Conservation (phyloP, 1,140 invertebrate species). For the Aphidius ervi region DNA sequence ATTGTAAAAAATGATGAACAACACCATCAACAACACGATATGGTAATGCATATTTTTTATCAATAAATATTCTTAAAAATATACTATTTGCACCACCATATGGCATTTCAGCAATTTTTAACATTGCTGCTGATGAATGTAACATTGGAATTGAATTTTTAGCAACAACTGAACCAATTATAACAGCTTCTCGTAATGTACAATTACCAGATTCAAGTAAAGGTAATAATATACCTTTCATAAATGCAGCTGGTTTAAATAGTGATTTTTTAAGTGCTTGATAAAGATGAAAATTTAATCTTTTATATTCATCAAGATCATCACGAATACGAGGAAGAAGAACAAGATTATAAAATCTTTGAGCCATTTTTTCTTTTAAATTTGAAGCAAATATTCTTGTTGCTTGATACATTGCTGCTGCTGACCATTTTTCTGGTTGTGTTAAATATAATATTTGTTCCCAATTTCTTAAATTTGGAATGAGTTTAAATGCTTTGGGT, state of each 20-base stretch:
- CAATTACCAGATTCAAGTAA: conserved; percentile 90
- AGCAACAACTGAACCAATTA: conserved; percentile 86
- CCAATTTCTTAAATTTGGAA: conserved; percentile 92
- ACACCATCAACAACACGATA: conserved; percentile 92
- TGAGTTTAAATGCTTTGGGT: conserved; percentile 97
- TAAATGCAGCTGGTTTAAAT: conserved; percentile 97
- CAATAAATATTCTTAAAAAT: conserved; percentile 89
- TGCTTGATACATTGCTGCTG: conserved; percentile 94
- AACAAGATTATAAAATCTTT: conserved; percentile 93
- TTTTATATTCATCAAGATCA: conserved; percentile 92
- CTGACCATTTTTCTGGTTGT: conserved; percentile 77
- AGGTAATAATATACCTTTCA: conserved; percentile 94
- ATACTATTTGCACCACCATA: conserved; percentile 97
- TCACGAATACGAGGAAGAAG: conserved; percentile 89
- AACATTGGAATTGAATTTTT: conserved; percentile 92
- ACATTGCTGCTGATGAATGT: conserved; percentile 92
- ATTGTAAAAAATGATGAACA: conserved; percentile 94
- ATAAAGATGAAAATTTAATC: conserved; percentile 95
- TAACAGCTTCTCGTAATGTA: conserved; percentile 91
- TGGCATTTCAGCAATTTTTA: conserved; percentile 97
- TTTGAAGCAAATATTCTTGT: conserved; percentile 95
- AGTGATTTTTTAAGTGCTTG: conserved; percentile 89
- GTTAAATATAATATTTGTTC: conserved; percentile 91
- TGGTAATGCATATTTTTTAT: conserved; percentile 97
- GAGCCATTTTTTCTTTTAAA: conserved; percentile 93